phyloP scores from a whole-genome alignment of 2,797 vertebrate species.

The Anomalospiza imberbis region DNA sequence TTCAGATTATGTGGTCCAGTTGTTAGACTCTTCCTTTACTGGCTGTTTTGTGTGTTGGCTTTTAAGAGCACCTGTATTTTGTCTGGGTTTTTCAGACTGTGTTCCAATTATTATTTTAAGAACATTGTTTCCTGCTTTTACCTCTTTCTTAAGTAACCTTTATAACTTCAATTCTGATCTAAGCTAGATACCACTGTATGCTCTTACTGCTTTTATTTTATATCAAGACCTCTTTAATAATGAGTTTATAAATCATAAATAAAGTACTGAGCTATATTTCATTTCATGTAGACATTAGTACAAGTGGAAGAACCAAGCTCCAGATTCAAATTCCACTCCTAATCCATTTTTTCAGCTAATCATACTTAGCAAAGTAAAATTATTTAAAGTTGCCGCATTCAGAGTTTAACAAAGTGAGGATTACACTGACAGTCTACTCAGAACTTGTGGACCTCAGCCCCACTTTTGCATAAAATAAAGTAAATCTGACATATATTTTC shows the following conservation, averaged over 20 bases:
- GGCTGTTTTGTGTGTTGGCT: constrained; percentile 42
- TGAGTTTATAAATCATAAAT: not conserved
- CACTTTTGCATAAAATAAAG: not conserved
- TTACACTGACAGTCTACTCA: not conserved
- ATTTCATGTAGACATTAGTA: not conserved
- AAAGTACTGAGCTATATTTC: not conserved
- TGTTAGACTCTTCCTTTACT: constrained; percentile 24
- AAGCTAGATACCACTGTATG: not conserved
- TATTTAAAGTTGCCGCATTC: not conserved
- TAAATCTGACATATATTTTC: not conserved
- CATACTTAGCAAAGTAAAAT: not conserved
- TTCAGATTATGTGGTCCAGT: constrained; percentile 21
- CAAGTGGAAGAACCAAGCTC: not conserved
- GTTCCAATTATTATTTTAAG: constrained; percentile 4
- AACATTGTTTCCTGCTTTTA: not conserved
- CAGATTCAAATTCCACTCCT: not conserved
- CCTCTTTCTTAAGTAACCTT: not conserved
- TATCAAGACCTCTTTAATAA: not conserved
- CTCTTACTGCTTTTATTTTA: not conserved
- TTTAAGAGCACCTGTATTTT: constrained; percentile 56
- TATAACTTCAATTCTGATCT: not conserved
- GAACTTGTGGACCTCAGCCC: not conserved
- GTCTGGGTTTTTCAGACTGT: constrained; percentile 48
- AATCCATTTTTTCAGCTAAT: not conserved
- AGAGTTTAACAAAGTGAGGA: not conserved